Conservation (phyloP, 2,113 vertebrate genomes). For the Salvelinus sp. region DNA sequence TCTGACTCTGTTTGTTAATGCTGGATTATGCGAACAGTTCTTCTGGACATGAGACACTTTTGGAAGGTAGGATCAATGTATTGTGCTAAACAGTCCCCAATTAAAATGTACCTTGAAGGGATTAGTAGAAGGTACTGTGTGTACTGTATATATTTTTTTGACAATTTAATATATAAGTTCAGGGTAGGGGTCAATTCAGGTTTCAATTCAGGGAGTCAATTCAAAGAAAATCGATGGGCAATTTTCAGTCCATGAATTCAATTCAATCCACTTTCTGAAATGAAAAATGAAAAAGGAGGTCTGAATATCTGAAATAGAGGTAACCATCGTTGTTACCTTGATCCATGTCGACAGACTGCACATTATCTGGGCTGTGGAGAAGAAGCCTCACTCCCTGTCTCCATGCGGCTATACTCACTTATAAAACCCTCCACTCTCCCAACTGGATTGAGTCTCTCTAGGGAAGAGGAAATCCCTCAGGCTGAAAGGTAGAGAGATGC, state of each 20-base stretch:
- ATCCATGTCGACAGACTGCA: slow-evolving; percentile 43
- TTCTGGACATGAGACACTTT: not conserved
- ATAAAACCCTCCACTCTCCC: slow-evolving; percentile 9
- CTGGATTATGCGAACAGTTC: not conserved
- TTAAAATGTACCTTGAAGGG: not conserved
- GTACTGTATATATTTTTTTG: not conserved
- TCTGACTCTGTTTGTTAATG: not conserved
- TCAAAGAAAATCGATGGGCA: too few species aligned
- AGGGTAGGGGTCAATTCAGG: not conserved
- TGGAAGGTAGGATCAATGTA: not conserved
- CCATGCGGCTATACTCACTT: not conserved
- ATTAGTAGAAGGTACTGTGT: not conserved
- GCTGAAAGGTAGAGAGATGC: slow-evolving; percentile 22
- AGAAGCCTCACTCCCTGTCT: slow-evolving; percentile 3
- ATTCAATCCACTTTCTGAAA: too few species aligned
- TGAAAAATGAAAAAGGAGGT: too few species aligned
- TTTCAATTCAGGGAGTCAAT: not conserved
- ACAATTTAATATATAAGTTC: not conserved
- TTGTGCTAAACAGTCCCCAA: not conserved
- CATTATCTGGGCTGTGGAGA: slow-evolving; percentile 34
- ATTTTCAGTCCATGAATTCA: too few species aligned
- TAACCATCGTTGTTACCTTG: not conserved
- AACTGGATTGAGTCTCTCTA: slow-evolving; percentile 29
- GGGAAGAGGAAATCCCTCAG: slow-evolving; percentile 35
- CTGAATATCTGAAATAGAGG: not conserved